Conservation (phyloP, 2,797 vertebrate species). For the Pseudochaenichthys georgianus region DNA sequence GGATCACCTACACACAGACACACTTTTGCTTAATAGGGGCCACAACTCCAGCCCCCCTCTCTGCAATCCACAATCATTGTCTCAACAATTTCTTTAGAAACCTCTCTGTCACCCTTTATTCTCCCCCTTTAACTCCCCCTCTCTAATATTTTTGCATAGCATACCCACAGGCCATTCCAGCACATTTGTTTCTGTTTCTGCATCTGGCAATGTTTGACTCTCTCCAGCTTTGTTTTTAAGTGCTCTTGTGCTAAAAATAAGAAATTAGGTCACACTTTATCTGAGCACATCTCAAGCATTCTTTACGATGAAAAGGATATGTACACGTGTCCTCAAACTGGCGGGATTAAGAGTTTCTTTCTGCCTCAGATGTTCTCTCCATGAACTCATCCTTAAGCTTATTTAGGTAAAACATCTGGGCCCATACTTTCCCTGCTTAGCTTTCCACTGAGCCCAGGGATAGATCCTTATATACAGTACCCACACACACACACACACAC, state of each 20-base stretch:
- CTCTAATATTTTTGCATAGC: conserved; percentile 2
- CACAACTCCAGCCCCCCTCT: conserved; percentile 34
- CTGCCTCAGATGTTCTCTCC: conserved; percentile 70
- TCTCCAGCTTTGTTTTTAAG: conserved; percentile 38
- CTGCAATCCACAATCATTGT: conserved; percentile 42
- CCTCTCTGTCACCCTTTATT: not conserved
- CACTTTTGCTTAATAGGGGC: conserved; percentile 46
- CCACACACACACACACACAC: conserved; percentile 15
- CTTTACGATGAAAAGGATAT: conserved; percentile 34
- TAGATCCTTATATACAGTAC: conserved; percentile 28
- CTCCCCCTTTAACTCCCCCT: not conserved
- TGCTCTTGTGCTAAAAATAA: conserved; percentile 17
- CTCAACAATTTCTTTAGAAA: conserved; percentile 40
- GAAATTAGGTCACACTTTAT: conserved; percentile 56
- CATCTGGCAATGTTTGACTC: conserved; percentile 45
- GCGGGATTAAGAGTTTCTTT: conserved; percentile 61
- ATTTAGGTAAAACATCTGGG: conserved; percentile 77
- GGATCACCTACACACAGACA: conserved; percentile 49
- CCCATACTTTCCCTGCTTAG: conserved; percentile 53
- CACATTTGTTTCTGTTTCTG: conserved; percentile 59
- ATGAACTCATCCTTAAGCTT: conserved; percentile 73
- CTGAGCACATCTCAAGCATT: conserved; percentile 42
- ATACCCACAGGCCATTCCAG: conserved; percentile 35
- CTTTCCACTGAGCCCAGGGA: conserved; percentile 52
- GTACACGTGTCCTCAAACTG: conserved; percentile 48